These are phyloP conservation scores for Cantharis rustica DNA, from an alignment of 2,888 invertebrate genomes.

Conservation along the genomic window DNA sequence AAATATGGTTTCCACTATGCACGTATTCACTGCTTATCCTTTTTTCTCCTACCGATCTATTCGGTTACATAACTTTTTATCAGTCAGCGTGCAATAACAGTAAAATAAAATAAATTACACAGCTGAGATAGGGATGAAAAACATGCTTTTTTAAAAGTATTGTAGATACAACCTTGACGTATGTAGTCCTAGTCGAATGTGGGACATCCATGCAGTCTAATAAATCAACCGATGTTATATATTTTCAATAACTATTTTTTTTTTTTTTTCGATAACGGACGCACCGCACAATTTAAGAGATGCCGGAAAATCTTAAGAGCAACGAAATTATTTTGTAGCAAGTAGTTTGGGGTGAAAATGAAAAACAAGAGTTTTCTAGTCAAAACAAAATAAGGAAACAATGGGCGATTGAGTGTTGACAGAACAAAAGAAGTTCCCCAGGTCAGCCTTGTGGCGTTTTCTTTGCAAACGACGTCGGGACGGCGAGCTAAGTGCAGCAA, in stretches of 20 bases:
- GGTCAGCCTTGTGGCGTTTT: constrained; percentile 32
- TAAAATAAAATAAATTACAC: constrained; percentile 18
- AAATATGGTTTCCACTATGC: constrained; percentile 44
- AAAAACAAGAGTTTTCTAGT: constrained; percentile 24
- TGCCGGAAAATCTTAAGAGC: not conserved
- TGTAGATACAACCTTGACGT: constrained; percentile 24
- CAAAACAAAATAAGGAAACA: constrained; percentile 32
- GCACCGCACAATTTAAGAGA: no score
- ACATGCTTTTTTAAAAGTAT: constrained; percentile 27
- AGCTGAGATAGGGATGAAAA: constrained; percentile 29
- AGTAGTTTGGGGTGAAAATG: constrained; percentile 5
- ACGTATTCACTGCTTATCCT: constrained; percentile 33
- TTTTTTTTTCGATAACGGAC: no score
- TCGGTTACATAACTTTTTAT: constrained; percentile 14
- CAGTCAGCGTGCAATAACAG: constrained; percentile 3
- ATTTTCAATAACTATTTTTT: not conserved
- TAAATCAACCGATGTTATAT: constrained; percentile 13
- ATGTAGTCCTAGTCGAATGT: constrained; percentile 23
- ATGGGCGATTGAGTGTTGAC: constrained; percentile 36
- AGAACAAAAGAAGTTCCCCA: constrained; percentile 35
- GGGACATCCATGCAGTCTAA: constrained; percentile 20
- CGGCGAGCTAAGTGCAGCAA: constrained; percentile 6
- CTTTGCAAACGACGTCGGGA: constrained; percentile 16
- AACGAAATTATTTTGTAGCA: not conserved
- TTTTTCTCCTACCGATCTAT: constrained; percentile 19